These are phyloP conservation scores for Xanthia icteritia DNA, from an alignment of 2,888 invertebrate genomes.

Conservation along the genomic window DNA sequence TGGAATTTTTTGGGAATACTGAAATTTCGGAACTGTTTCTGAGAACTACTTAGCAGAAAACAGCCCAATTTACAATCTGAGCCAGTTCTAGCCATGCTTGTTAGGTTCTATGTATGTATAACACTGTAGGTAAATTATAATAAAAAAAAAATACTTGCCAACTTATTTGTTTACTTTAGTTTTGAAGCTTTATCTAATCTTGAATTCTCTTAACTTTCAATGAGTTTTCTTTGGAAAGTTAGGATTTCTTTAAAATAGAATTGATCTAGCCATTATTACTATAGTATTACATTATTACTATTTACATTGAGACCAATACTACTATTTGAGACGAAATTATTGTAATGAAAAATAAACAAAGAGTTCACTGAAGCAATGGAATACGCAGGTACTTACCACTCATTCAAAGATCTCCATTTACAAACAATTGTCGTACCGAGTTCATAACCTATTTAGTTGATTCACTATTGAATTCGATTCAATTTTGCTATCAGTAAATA, in stretches of 20 bases:
- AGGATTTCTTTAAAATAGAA: neutral
- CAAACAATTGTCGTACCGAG: neutral
- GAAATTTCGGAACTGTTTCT: neutral
- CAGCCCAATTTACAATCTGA: neutral
- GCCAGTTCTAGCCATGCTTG: no score
- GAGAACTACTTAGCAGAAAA: neutral
- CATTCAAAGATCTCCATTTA: neutral
- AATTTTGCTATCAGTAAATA: constrained; percentile 4
- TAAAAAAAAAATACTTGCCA: no score
- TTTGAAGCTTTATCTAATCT: neutral
- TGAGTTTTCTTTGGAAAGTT: neutral
- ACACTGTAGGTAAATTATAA: neutral
- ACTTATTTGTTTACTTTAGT: neutral
- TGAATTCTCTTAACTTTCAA: neutral
- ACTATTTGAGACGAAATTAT: neutral
- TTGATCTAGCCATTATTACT: neutral
- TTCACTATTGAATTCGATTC: constrained; percentile 1
- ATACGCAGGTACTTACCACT: neutral
- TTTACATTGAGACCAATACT: no score
- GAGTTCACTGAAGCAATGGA: neutral
- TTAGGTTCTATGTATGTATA: neutral
- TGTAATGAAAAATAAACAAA: neutral
- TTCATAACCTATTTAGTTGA: neutral
- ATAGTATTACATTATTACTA: no score
- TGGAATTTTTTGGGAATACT: neutral